Conservation (phyloP, 1,140 invertebrate species). For the Drosophila trapezifrons region DNA sequence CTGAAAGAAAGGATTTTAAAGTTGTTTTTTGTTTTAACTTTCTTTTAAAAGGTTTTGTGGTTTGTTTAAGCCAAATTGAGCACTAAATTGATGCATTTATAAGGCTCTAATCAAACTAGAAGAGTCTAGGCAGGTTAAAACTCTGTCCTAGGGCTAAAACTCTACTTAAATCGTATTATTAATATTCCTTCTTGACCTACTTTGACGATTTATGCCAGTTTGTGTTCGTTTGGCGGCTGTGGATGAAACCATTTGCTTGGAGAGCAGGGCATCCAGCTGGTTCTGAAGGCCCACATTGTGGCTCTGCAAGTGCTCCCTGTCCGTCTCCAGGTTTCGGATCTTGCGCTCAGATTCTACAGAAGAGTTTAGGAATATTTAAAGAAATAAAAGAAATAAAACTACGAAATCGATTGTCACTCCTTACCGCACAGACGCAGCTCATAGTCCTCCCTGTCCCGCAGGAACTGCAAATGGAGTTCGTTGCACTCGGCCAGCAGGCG, state of each 20-base stretch:
- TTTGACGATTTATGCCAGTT: conserved; percentile 8
- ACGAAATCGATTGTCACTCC: neutral
- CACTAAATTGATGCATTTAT: no score
- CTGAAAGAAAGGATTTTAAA: no score
- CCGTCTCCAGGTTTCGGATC: conserved; percentile 69
- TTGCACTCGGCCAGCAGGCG: conserved; percentile 88
- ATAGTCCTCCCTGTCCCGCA: conserved; percentile 86
- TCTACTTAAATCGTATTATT: no score
- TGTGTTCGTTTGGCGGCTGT: conserved; percentile 34
- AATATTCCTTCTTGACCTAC: conserved; percentile 22
- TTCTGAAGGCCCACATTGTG: conserved; percentile 71
- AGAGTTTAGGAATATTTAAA: neutral
- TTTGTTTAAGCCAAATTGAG: no score
- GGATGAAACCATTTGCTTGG: conserved; percentile 58
- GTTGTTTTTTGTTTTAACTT: no score
- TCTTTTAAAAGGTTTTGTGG: no score
- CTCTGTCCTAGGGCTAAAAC: no score
- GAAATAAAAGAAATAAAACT: neutral
- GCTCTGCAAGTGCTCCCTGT: conserved; percentile 72
- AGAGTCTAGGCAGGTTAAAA: no score
- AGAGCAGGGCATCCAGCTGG: conserved; percentile 57
- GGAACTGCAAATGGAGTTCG: conserved; percentile 87
- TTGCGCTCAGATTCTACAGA: conserved; percentile 55
- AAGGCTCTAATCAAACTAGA: no score
- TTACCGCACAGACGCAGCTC: conserved; percentile 74